Percentiles rank a stretch among this genome's conserved stretches.
phyloP scores from a whole-genome alignment of 2,113 vertebrate genomes.

The Vimba vimba region DNA sequence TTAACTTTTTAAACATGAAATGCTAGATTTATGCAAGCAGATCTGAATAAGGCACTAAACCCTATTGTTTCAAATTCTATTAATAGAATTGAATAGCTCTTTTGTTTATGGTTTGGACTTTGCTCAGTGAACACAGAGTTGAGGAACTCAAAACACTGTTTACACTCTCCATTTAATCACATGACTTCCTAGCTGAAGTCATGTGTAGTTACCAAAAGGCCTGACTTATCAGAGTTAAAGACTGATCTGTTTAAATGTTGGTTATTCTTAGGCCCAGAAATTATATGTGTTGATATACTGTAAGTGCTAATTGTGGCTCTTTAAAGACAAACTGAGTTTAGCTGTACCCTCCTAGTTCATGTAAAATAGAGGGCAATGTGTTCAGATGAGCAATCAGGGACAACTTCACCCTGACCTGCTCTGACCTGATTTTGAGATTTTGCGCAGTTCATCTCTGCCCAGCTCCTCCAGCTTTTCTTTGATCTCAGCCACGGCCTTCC shows the following conservation, averaged over 20 bases:
- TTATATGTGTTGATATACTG: neutral
- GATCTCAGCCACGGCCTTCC: constrained; percentile 80
- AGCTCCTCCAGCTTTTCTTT: constrained; percentile 79
- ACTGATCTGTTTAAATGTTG: neutral
- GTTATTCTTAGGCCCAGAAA: neutral
- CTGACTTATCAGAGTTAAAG: neutral
- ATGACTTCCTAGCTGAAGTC: constrained; percentile 21
- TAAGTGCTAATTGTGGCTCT: neutral
- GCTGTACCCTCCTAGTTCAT: neutral
- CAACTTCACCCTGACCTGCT: neutral
- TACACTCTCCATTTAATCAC: constrained; percentile 42
- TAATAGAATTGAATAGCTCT: constrained; percentile 10
- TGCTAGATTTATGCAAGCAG: neutral
- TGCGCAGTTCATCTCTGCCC: constrained; percentile 76
- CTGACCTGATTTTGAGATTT: constrained; percentile 79
- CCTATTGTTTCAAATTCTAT: constrained; percentile 15
- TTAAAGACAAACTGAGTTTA: constrained; percentile 6
- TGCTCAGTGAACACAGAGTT: constrained; percentile 22
- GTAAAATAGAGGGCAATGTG: constrained; percentile 16
- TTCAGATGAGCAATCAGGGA: neutral
- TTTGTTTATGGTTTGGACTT: constrained; percentile 31
- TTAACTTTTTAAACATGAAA: constrained; percentile 25
- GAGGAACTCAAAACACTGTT: constrained; percentile 34
- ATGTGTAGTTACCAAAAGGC: constrained; percentile 8
- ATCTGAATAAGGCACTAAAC: constrained; percentile 32